These are phyloP conservation scores for Drepanosiphum platanoidis DNA, from an alignment of 2,888 invertebrate genomes.

Conservation along the genomic window DNA sequence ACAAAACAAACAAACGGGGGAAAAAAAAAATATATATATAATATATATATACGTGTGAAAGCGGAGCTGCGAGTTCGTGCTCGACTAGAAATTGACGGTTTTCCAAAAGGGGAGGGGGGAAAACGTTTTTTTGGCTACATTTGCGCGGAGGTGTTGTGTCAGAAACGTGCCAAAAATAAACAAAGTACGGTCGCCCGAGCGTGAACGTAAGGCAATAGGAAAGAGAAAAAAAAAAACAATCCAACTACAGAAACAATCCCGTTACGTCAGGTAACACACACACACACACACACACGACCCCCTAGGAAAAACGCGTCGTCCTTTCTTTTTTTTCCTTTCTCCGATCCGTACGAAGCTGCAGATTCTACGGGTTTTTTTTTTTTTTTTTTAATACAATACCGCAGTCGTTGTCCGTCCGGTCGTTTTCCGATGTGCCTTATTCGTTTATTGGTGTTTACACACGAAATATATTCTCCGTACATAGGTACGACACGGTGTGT, in stretches of 20 bases:
- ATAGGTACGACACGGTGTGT: too few species aligned
- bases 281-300: neutral
- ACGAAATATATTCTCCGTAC: neutral
- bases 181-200: slow-evolving; percentile 15
- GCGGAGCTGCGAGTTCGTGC: neutral
- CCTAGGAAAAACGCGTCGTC: neutral
- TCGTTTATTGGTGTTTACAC: neutral
- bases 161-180: slow-evolving; percentile 59
- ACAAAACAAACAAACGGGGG: neutral
- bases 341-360: too few species aligned
- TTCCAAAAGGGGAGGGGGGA: slow-evolving; percentile 41
- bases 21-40: too few species aligned
- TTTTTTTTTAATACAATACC: too few species aligned
- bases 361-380: too few species aligned
- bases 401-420: neutral
- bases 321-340: neutral
- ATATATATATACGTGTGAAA: too few species aligned
- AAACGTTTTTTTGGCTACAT: slow-evolving; percentile 44
- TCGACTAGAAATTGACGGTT: slow-evolving; percentile 36
- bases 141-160: slow-evolving; percentile 12
- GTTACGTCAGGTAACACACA: neutral
- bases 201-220: slow-evolving; percentile 44
- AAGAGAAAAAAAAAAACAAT: neutral
- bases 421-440: neutral
- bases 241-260: slow-evolving; percentile 11